phyloP scores from a whole-genome alignment of 2,888 invertebrate species.

The Nowickia ferox region DNA sequence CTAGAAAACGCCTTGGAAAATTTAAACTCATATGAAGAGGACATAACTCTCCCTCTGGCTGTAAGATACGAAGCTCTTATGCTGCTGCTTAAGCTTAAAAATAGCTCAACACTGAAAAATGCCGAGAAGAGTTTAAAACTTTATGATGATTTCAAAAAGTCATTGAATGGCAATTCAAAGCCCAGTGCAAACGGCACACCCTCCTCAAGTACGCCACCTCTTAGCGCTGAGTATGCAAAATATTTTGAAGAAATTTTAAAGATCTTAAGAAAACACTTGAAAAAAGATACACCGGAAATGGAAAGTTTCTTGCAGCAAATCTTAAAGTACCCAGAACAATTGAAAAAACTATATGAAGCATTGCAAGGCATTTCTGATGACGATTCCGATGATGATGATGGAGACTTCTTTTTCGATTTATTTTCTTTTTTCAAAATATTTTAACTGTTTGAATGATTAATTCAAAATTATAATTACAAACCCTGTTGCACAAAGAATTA shows the following conservation, averaged over 20 bases:
- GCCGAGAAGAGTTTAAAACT: conserved; percentile 18
- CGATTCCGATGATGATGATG: conserved; percentile 5
- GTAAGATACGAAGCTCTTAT: conserved; percentile 30
- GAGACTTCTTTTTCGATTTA: not conserved
- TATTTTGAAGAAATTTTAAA: conserved; percentile 51
- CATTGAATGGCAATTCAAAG: not conserved
- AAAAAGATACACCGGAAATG: not conserved
- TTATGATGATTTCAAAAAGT: conserved; percentile 16
- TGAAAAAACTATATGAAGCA: conserved; percentile 24
- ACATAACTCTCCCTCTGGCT: not conserved
- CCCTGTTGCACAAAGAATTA: not conserved
- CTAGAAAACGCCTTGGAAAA: conserved; percentile 17
- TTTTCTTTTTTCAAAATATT: conserved; percentile 5
- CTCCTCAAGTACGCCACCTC: not conserved
- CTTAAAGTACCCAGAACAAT: not conserved
- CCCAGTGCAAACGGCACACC: not conserved
- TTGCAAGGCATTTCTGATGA: not conserved
- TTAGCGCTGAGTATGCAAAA: conserved; percentile 19
- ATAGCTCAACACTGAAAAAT: conserved; percentile 14
- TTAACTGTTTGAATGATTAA: not conserved
- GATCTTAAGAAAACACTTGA: not conserved
- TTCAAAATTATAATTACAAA: not conserved
- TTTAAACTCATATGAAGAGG: not conserved
- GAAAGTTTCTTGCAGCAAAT: conserved; percentile 24
- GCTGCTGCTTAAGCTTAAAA: conserved; percentile 1